Percentiles rank a stretch among this genome's conserved stretches.
phyloP scores from a whole-genome alignment of 2,888 invertebrate genomes.

The Limnephilus marmoratus region DNA sequence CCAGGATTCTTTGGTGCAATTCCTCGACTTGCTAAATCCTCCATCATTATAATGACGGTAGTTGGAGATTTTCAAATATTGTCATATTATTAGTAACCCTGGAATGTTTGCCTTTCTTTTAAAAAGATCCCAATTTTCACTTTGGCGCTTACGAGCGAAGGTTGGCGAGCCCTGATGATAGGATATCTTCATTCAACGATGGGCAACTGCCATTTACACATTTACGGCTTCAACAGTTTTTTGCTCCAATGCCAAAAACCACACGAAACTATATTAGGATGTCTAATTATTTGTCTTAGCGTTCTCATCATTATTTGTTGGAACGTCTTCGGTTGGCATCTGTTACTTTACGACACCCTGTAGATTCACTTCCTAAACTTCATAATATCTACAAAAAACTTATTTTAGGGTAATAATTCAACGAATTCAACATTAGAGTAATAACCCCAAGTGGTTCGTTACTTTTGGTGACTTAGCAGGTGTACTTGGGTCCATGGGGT shows the following conservation, averaged over 20 bases:
- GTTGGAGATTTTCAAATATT: no score
- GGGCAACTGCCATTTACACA: slow-evolving; percentile 56
- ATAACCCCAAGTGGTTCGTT: background rate
- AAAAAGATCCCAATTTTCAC: background rate
- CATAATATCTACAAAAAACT: background rate
- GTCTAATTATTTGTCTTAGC: slow-evolving; percentile 61
- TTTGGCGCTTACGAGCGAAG: background rate
- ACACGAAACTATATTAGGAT: slow-evolving; percentile 31
- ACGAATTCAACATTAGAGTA: background rate
- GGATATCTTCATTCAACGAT: slow-evolving; percentile 63
- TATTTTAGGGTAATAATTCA: background rate
- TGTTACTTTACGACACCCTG: slow-evolving; percentile 43
- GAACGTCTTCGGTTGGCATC: slow-evolving; percentile 55
- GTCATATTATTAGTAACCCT: no score
- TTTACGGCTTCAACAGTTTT: slow-evolving; percentile 60
- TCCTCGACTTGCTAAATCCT: no score
- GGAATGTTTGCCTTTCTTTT: no score
- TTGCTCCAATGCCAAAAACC: slow-evolving; percentile 46
- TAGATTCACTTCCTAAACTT: slow-evolving; percentile 18
- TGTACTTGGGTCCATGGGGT: no score
- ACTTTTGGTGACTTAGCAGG: no score
- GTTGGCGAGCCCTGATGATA: background rate
- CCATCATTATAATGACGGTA: no score
- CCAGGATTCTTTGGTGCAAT: no score
- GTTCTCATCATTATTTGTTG: slow-evolving; percentile 58